Evolutionary conservation across 2,113 vertebrate species (phyloP).

Genomic region (Apistogramma diplotaenia): DNA sequence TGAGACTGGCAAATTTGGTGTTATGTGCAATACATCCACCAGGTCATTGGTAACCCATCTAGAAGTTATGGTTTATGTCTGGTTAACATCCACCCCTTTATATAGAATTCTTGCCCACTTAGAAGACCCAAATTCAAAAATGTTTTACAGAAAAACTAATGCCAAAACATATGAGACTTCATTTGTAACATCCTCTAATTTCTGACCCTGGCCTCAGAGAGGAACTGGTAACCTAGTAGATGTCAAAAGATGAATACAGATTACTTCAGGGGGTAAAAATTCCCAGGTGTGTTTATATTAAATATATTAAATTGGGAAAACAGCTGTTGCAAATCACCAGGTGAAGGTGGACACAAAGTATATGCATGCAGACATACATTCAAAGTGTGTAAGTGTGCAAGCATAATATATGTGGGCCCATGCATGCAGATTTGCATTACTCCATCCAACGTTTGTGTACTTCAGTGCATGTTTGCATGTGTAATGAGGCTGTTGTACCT

Average conservation of each 20-base stretch:
- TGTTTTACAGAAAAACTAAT: background rate
- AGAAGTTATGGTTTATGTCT: background rate
- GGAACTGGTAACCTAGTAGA: background rate
- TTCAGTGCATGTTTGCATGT: conserved; percentile 2
- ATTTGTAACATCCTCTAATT: background rate
- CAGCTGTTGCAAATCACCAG: conserved; percentile 7
- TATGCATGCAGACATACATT: conserved; percentile 33
- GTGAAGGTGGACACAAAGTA: conserved; percentile 13
- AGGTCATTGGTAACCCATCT: background rate
- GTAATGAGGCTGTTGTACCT: conserved; percentile 48
- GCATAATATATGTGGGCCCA: background rate
- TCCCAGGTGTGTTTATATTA: background rate
- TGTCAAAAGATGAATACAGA: background rate
- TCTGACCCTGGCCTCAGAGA: background rate
- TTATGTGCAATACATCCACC: background rate
- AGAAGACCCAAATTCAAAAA: background rate
- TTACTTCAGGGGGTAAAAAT: background rate
- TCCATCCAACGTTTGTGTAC: background rate
- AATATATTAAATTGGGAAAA: background rate
- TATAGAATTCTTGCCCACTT: background rate
- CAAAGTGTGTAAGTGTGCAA: background rate
- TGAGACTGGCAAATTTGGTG: background rate
- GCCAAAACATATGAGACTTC: background rate
- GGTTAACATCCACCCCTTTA: background rate
- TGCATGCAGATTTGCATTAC: conserved; percentile 12